Evolutionary conservation across 2,888 invertebrate genomes (phyloP), one percentile per base, ranked within the genome.

Genomic region (Eurytoma adleriae): DNA sequence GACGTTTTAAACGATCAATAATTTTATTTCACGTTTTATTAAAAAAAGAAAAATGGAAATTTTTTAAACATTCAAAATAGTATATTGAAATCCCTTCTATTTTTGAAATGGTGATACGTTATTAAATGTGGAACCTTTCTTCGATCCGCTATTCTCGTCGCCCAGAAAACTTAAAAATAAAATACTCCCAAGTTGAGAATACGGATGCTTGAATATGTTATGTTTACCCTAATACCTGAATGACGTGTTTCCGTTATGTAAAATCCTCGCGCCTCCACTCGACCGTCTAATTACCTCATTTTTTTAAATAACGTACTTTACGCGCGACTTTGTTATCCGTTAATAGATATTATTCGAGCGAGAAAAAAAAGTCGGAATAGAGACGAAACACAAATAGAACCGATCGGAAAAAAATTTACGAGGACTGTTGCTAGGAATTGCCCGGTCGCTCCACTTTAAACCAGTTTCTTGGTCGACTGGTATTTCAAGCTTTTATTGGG

Each of bases 401-500:
- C 4, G 30, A 30, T 30, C 30, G 4, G 30, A 30, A 30, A 30
- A 30, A 30, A 30, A 30, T 30, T 30, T 30, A 62, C 62, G 30
- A 30, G n/a, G 30, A 62, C 62, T 62, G 16, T 10, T n/a, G 40
- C 30, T 40, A 18, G 30, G 64, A 64, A 16, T 64, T 40, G 64
- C 16, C 40, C n/a, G n/a, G 64, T 64, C 14, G 64, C 30, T 64
- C 64, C 18, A 64, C 30, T 64, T 48, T 64, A 40, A n/a, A 64
- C 64, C 30, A n/a, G 64, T 40, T 64, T 64, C 64, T 30, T 64
- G 64, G 40, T 40, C 40, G 40, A 64, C 40, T 64, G 40, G 12
- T 40, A 52, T 52, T 64, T 10, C 64, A n/a, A 40, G 40, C 64
- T 64, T 64, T 64, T 64, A 18, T 1, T 50, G 18, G 24, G 54